Evolutionary conservation across 2,797 vertebrate genomes (phyloP), one percentile per base, ranked within the genome.

Genomic region (Pangasius sanitwongsei): DNA sequence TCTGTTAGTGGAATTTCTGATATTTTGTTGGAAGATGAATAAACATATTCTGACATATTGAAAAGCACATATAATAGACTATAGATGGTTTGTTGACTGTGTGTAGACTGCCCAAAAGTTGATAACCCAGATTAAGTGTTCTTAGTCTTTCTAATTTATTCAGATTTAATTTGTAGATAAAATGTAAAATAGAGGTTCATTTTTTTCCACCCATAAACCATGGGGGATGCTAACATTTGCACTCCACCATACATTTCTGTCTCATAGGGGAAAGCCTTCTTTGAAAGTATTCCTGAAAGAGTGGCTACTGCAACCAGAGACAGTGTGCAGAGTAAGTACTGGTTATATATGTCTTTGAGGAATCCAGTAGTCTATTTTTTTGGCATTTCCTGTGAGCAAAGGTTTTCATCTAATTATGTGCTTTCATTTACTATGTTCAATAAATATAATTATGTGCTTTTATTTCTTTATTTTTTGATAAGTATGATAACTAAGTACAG

Each of bases 311-410:
- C 95, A 34, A 96, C 96, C 41, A 89, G 37, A 74, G 61, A 88
- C 0, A 15, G 92, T 3, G 95, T 96, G 86, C 57, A 93, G 83
- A 89, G 97, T 98, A 91, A 96, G 97, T 92, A 75, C 50, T 59
- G 44, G 18, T 48, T 86, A 25, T 72, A 59, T 20, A 61, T 63
- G 70, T 37, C 18, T n/a, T 5, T 67, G 31, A 37, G 80, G 13
- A 83, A 8, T 25, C 59, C 48, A 65, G 55, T 78, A 28, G 34
- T 65, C 44, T 63, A 31, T 48, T 48, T 50, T 82, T 65, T 81
- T 74, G 31, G 1, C n/a, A 63, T 81, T 87, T 89, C 25, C 37
- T 85, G 23, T 16, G 4, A 63, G 25, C 50, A 63, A 65, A 41
- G 20, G 13, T 84, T 86, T 88, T 28, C 34, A 57, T 28, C 6